Base-by-base conservation (phyloP, 1,140 invertebrate genomes). In the Drosophila erecta region DNA sequence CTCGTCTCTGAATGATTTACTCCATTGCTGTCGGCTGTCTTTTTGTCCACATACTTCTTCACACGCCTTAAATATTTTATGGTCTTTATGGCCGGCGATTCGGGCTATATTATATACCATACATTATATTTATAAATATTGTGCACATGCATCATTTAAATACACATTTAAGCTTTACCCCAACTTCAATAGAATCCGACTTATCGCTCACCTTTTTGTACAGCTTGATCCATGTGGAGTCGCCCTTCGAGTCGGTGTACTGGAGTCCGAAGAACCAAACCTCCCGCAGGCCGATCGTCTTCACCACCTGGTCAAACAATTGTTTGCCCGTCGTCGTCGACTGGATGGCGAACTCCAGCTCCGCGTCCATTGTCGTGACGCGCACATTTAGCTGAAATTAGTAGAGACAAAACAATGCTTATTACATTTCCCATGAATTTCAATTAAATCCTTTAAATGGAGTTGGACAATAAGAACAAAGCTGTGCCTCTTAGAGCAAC, bases 191-290 rank as follows among this genome's bases (percentile, higher is more conserved):
- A 17, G 17, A 17, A 0, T 0, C 1, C 1, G 24, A 24, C 24
- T 24, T 0, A 24, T 24, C 4, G 12, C 35, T 62, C 95, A 99
- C 98, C 96, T 99, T 99, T 95, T 99, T 99, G 93, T 99, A 99
- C 38, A 99, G 94, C 93, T 99, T 99, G 77, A 99, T 96, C 99
- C 99, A 99, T 33, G 98, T 99, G 66, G 97, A 95, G 92, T 98
- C 98, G 38, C 97, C 98, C 93, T 99, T 99, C 79, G 96, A 98
- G 93, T 99, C 99, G 65, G 97, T 98, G 93, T 99, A 99, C 93
- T 99, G 99, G 12, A 99, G 95, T 55, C 99, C 99, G 93, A 99
- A 99, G 94, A 99, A 99, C 99, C 99, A 99, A 70, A 99, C 98
- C 94, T 99, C 99, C 73, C 99, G 94, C 20, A 99, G 95, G 69